Base-by-base conservation (phyloP, 2,797 vertebrate genomes). In the Neoniphon sammara region DNA sequence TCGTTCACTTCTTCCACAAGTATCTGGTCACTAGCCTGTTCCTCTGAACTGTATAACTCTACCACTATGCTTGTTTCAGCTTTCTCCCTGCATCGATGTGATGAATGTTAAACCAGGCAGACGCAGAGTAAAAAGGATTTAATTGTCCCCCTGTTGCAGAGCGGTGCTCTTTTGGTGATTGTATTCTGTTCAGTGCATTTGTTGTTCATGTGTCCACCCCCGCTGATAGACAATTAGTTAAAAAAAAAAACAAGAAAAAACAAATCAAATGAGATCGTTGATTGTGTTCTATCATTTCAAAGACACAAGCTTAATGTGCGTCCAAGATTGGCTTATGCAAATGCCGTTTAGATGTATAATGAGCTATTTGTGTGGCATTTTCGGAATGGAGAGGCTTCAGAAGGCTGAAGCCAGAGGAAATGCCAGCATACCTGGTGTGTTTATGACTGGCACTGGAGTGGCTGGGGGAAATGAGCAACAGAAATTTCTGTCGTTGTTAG, bases 371-470 rank as follows among this genome's bases (percentile, higher is more conserved):
- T 20, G 17, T 50, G 47, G 47, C 47, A 50, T 50, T 50, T 50
- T 50, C 47, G 5, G 42, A 44, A 0, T 15, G 42, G 42, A 14
- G 14, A 15, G n/a, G 47, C 47, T 50, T n/a, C n/a, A 50, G 47
- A 50, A 50, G n/a, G 46, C 18, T 7, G 46, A 18, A n/a, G n/a
- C n/a, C 47, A 11, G 9, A 20, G 47, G 47, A 50, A n/a, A 21
- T 3, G 25, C 1, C 59, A 47, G 44, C 0, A 0, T 61, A n/a
- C 42, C 34, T 23, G 66, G 27, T 57, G 50, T 57, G 31, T 72
- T 60, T 15, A 20, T 70, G 70, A 59, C 36, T 59, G 58, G 23
- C 66, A 76, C 23, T 34, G 18, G 44, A 70, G 55, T 18, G 50
- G 17, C 23, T 21, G 12, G 34, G 25, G 56, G 44, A 66, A 7